phyloP scores from a whole-genome alignment of 2,888 invertebrate species.

The Hypomecis atomaria region DNA sequence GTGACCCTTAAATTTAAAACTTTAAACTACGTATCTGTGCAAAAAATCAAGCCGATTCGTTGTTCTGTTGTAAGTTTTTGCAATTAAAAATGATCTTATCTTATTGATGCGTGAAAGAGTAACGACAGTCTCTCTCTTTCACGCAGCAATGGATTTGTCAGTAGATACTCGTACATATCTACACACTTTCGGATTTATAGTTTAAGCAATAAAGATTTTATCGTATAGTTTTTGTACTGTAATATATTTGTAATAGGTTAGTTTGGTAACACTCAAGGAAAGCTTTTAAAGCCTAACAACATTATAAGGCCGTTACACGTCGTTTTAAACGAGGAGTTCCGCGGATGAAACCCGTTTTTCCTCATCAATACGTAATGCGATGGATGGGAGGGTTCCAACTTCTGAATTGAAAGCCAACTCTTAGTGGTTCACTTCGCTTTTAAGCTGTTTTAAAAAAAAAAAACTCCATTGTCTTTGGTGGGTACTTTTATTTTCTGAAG shows the following conservation, averaged over 20 bases:
- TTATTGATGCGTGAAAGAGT: too few species aligned
- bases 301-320: constrained; percentile 20
- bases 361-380: constrained; percentile 37
- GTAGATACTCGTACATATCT: too few species aligned
- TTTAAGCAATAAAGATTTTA: neutral
- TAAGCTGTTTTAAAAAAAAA: constrained; percentile 13
- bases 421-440: constrained; percentile 22
- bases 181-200: too few species aligned
- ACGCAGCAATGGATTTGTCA: too few species aligned
- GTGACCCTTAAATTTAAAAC: too few species aligned
- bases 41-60: too few species aligned
- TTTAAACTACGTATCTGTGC: too few species aligned
- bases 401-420: constrained; percentile 31
- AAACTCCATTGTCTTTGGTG: neutral
- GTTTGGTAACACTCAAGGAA: constrained; percentile 20
- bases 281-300: constrained; percentile 26
- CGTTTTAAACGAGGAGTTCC: constrained; percentile 29
- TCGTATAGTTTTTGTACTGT: neutral
- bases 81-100: too few species aligned
- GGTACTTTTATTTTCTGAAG: neutral
- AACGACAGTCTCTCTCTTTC: too few species aligned
- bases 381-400: constrained; percentile 32
- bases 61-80: too few species aligned
- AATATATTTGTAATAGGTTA: neutral
- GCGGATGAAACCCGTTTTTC: constrained; percentile 31